Evolutionary conservation across 2,797 vertebrate genomes (phyloP).

Genomic region (Nasua narica): DNA sequence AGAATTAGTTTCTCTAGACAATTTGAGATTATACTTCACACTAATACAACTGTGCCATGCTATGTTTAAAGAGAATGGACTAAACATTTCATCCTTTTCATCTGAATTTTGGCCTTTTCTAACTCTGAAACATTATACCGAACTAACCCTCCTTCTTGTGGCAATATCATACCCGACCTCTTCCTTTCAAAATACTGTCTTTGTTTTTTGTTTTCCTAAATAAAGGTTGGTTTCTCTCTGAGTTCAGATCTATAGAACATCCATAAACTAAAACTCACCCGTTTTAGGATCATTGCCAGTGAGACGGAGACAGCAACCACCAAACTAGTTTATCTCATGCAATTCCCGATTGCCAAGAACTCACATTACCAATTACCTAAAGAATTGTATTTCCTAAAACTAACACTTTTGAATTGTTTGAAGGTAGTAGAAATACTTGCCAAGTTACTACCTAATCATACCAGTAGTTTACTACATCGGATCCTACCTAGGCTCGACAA

Average conservation of each 20-base stretch:
- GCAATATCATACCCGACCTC: constrained; percentile 53
- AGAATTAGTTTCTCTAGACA: constrained; percentile 18
- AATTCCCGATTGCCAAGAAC: neutral
- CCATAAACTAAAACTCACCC: neutral
- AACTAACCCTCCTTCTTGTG: constrained; percentile 45
- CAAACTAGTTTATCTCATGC: neutral
- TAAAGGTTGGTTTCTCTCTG: constrained; percentile 53
- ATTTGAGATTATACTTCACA: constrained; percentile 11
- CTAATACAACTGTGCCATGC: constrained; percentile 41
- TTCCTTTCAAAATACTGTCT: constrained; percentile 63
- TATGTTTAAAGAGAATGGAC: constrained; percentile 62
- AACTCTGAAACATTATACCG: constrained; percentile 33
- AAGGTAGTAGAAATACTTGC: neutral
- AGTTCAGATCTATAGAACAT: neutral
- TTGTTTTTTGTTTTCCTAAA: constrained; percentile 50
- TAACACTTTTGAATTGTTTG: neutral
- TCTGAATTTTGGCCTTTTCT: constrained; percentile 73
- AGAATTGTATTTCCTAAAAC: constrained; percentile 2
- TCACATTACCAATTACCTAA: neutral
- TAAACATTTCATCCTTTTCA: constrained; percentile 49
- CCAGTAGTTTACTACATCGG: neutral
- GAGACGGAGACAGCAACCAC: neutral
- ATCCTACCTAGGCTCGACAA: neutral
- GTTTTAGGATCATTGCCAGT: neutral
- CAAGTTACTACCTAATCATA: neutral